Base-by-base conservation (phyloP, 2,113 vertebrate species). In the Lontra canadensis region DNA sequence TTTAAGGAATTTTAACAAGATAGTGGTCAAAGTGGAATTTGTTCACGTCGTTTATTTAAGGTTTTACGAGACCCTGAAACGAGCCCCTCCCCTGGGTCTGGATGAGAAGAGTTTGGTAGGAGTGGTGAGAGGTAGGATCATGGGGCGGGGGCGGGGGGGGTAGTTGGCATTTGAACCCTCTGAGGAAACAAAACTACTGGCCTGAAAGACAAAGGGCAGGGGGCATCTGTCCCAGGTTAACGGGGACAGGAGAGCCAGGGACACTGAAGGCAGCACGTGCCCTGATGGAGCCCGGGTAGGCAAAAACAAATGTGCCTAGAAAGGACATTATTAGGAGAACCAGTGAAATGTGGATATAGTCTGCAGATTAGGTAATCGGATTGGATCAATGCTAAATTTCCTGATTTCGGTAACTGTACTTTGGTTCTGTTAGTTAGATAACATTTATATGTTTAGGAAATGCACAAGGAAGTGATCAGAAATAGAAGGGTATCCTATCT, bases 1-100 rank as follows among this genome's bases (percentile, higher is more conserved):
- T 97, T 94, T 57, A 47, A 97, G 97, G 98, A 97, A 98, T 98
- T 98, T 98, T 98, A 98, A 98, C 98, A 98, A 98, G 97, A 98
- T 31, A 96, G 97, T 96, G 88, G 94, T 97, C 98, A 97, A 97
- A 98, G 97, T 95, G 95, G 97, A 97, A 98, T 98, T 97, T 97
- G 97, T 96, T 94, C 93, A 29, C 47, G 65, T 59, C 26, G 85
- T 97, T 98, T 98, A 97, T 97, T 98, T 97, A 98, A 97, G 95
- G 85, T 97, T 98, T 98, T 98, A 98, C 97, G 91, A 98, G 98
- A 57, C 82, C 74, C 91, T 95, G 95, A 79, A 67, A 92, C 83
- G 91, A 92, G 90, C 59, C 90, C 69, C 92, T 95, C 94, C 89
- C 25, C 96, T 47, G 47, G 86, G 95, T 82, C 76, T 84, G 90